Percentiles rank a stretch among this genome's conserved stretches.
phyloP scores from a whole-genome alignment of 2,888 invertebrate genomes.

The Calliscelio sp. region DNA sequence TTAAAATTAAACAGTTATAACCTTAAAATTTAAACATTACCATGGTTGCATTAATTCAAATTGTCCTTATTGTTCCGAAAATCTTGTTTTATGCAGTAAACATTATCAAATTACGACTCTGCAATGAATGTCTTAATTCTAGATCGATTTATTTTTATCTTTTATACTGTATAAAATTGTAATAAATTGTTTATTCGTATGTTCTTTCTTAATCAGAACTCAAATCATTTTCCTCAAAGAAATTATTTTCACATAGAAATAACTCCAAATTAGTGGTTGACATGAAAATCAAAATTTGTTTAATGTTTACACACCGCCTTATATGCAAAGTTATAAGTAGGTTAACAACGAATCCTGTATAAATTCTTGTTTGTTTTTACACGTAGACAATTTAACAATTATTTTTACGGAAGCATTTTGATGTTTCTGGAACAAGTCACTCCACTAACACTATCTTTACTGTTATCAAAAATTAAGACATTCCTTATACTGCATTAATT shows the following conservation, averaged over 20 bases:
- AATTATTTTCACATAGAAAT: too few relatives aligned
- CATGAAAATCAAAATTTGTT: too few relatives aligned
- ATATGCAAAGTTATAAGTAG: constrained; percentile 32
- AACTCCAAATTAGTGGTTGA: too few relatives aligned
- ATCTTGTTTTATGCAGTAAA: constrained; percentile 31
- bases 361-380: constrained; percentile 30
- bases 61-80: constrained; percentile 29
- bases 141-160: constrained; percentile 10
- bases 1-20: constrained; percentile 51
- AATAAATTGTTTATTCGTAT: constrained; percentile 38
- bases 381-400: constrained; percentile 17
- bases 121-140: constrained; percentile 61
- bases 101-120: constrained; percentile 34
- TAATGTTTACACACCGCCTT: constrained; percentile 10
- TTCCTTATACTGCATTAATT: constrained; percentile 54
- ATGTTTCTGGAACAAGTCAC: constrained; percentile 14
- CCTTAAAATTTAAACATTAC: constrained; percentile 29
- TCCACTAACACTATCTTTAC: constrained; percentile 23
- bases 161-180: constrained; percentile 47
- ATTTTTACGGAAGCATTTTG: constrained; percentile 56
- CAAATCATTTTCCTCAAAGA: too few relatives aligned
- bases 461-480: constrained; percentile 66
- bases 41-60: constrained; percentile 13
- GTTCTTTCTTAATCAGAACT: background rate
- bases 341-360: constrained; percentile 38